Base-by-base conservation (phyloP, 2,113 vertebrate genomes). In the Monarcha castaneiventris region DNA sequence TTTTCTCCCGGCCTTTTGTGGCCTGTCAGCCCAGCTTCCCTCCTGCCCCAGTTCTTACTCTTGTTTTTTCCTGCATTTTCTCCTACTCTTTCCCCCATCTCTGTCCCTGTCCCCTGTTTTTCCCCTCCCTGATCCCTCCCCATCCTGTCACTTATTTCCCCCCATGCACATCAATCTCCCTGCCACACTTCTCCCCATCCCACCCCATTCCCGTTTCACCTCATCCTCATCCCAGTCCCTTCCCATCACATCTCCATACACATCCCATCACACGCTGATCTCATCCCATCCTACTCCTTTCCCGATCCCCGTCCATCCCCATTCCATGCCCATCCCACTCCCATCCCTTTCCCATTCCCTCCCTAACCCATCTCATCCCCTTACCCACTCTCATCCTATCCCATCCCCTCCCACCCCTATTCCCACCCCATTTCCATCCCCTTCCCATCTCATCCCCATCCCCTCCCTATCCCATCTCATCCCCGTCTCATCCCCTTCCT, bases 141-240 rank as follows among this genome's bases (percentile, higher is more conserved):
- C 43, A 44, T 22, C 7, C 15, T 23, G 7, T 19, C 52, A 22
- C 13, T 22, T 49, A 11, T 54, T 54, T 66, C 1, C 11, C 12
- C 5, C 14, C 19, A 4, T 0, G 1, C 1, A 7, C 43, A 35
- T 16, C 0, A 3, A 10, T 59, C 22, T 80, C 59, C 67, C 63
- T 83, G 48, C 13, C 1, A 1, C 33, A 7, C 21, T 61, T 76
- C 26, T 66, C 5, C 23, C 32, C 8, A 13, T 32, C 22, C 56
- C 20, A 21, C 12, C 2, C 9, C 8, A 11, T 64, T 12, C 7
- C 32, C 5, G 0, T 25, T 44, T 79, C 32, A 64, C 32, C 15
- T 64, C 32, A 44, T 64, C 49, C 44, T 22, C 20, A 37, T 29
- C 41, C 20, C 39, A 46, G 44, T 37, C 12, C 32, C 21, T 27